These are phyloP conservation scores for Acrobasis repandana DNA, from an alignment of 2,888 invertebrate genomes.

Conservation along the genomic window DNA sequence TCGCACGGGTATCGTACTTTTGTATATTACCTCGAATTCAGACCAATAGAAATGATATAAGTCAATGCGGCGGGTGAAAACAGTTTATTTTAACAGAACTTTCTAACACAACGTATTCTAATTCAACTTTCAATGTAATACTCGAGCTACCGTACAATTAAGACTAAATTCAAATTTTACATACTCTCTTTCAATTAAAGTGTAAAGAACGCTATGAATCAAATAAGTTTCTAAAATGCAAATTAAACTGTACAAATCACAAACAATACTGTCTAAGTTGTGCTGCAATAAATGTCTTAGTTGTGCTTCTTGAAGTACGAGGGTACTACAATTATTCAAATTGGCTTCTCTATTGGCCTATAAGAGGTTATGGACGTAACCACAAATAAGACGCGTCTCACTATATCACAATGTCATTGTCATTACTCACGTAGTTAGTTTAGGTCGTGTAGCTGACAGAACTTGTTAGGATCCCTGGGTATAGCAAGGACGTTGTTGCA, in stretches of 20 bases:
- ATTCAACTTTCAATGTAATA: constrained; percentile 4
- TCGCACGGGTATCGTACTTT: constrained; percentile 38
- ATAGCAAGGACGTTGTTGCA: constrained; percentile 62
- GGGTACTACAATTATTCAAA: constrained; percentile 31
- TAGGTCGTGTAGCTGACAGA: constrained; percentile 65
- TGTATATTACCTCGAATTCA: constrained; percentile 39
- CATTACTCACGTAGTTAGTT: constrained; percentile 41
- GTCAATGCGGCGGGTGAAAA: constrained; percentile 39
- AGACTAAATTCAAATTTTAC: background rate
- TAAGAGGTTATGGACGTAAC: constrained; percentile 48
- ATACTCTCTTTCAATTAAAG: constrained; percentile 1
- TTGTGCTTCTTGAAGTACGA: constrained; percentile 19
- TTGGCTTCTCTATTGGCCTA: constrained; percentile 63
- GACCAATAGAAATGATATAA: constrained; percentile 57
- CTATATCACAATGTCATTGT: constrained; percentile 35
- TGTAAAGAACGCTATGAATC: constrained; percentile 22
- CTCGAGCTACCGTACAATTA: constrained; percentile 12
- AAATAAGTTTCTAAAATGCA: constrained; percentile 35
- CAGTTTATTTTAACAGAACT: background rate
- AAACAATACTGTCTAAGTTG: constrained; percentile 22
- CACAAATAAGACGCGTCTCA: constrained; percentile 35
- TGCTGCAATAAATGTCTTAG: too few species aligned
- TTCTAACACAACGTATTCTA: constrained; percentile 2
- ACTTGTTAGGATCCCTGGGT: constrained; percentile 61
- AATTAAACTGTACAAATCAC: constrained; percentile 23